These are phyloP conservation scores for Lepidurus apus DNA, from an alignment of 1,140 invertebrate genomes.

Conservation along the genomic window DNA sequence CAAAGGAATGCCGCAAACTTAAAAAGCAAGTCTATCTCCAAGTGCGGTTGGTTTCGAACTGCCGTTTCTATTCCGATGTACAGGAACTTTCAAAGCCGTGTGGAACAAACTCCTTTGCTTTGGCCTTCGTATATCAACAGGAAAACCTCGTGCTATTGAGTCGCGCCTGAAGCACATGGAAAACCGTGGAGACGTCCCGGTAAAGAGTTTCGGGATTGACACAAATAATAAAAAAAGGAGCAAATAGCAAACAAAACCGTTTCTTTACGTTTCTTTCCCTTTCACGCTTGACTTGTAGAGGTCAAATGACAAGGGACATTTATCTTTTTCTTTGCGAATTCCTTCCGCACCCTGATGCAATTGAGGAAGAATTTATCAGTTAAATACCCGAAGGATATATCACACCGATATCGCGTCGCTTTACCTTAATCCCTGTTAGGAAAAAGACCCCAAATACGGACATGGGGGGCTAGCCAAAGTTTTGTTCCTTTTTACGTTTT, in stretches of 20 bases:
- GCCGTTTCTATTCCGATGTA: not conserved
- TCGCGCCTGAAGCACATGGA: not conserved
- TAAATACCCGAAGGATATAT: too few relatives aligned
- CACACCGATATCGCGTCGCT: too few relatives aligned
- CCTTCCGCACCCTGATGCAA: too few relatives aligned
- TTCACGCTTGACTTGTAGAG: not conserved
- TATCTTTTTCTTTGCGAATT: too few relatives aligned
- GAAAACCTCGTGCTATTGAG: not conserved
- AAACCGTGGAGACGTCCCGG: not conserved
- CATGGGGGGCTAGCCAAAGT: too few relatives aligned
- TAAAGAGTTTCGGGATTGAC: not conserved
- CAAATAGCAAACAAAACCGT: not conserved
- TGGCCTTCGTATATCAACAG: not conserved
- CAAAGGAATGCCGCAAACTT: not conserved
- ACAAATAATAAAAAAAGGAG: not conserved
- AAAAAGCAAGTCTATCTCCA: not conserved
- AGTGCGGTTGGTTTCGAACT: not conserved
- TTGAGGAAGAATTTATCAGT: too few relatives aligned
- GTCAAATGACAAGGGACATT: not conserved
- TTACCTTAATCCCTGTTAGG: too few relatives aligned
- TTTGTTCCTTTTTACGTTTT: too few relatives aligned
- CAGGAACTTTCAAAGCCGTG: not conserved
- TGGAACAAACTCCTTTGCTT: not conserved
- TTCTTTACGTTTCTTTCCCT: not conserved
- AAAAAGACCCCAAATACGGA: too few relatives aligned